Evolutionary conservation across 1,140 invertebrate species (phyloP).

Genomic region (Penaeus indicus): DNA sequence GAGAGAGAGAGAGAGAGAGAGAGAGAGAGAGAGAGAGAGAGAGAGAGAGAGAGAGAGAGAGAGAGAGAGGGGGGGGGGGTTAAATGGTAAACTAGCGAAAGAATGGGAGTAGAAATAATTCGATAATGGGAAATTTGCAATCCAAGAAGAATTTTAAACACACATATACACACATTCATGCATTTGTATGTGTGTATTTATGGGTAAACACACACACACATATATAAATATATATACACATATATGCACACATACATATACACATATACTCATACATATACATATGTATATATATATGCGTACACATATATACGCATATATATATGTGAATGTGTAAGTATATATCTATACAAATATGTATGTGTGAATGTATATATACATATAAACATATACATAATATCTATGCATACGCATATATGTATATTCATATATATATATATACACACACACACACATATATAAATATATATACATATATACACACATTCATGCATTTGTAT

Average conservation of each 20-base stretch:
- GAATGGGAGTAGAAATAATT: too few species aligned
- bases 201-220: not conserved
- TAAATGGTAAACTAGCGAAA: too few species aligned
- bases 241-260: constrained; percentile 2
- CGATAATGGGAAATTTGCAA: too few species aligned
- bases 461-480: too few species aligned
- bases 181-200: not conserved
- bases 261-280: not conserved
- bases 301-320: not conserved
- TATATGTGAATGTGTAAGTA: not conserved
- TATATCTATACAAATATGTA: not conserved
- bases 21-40: too few species aligned
- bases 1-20: too few species aligned
- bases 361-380: constrained; percentile 19
- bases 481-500: too few species aligned
- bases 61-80: too few species aligned
- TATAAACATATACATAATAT: constrained; percentile 19
- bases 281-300: not conserved
- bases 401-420: not conserved
- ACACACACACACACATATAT: too few species aligned
- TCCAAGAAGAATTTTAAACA: not conserved
- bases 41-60: too few species aligned
- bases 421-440: too few species aligned
- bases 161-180: not conserved
- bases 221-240: not conserved